These are phyloP conservation scores for Paraplagusia blochii DNA, from an alignment of 2,113 vertebrate species.

Conservation along the genomic window DNA sequence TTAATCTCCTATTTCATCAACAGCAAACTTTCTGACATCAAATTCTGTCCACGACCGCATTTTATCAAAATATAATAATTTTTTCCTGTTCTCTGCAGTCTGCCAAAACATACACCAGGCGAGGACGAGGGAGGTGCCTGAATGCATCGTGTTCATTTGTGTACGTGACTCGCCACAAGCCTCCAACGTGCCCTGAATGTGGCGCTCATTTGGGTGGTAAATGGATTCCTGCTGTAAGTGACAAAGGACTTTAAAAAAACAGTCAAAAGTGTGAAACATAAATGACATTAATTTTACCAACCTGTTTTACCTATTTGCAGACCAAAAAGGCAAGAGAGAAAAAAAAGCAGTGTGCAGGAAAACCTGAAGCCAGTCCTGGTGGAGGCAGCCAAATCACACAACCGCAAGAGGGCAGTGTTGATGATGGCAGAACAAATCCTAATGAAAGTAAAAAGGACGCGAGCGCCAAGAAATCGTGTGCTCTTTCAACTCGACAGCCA, in stretches of 20 bases:
- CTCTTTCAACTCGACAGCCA: constrained; percentile 25
- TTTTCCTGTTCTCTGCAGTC: constrained; percentile 71
- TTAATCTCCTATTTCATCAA: background rate
- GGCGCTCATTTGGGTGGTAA: constrained; percentile 92
- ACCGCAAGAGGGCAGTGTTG: constrained; percentile 3
- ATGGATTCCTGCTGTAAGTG: constrained; percentile 87
- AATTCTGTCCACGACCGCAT: background rate
- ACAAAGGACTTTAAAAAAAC: background rate
- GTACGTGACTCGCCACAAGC: constrained; percentile 96
- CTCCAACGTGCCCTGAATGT: constrained; percentile 86
- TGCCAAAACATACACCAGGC: constrained; percentile 88
- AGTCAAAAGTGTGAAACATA: no score
- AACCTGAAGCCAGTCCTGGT: constrained; percentile 16
- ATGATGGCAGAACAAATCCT: constrained; percentile 15
- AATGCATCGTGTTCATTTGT: constrained; percentile 90
- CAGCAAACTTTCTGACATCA: no score
- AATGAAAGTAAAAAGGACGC: constrained; percentile 17
- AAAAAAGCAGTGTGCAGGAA: constrained; percentile 16
- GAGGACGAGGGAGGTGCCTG: constrained; percentile 89
- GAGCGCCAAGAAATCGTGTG: constrained; percentile 14
- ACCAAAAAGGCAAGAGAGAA: constrained; percentile 52
- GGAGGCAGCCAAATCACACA: constrained; percentile 51
- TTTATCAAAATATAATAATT: no score
- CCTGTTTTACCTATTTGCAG: constrained; percentile 30
- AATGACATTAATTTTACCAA: no score